phyloP scores from a whole-genome alignment of 2,888 invertebrate genomes.

The Meteorus colon region DNA sequence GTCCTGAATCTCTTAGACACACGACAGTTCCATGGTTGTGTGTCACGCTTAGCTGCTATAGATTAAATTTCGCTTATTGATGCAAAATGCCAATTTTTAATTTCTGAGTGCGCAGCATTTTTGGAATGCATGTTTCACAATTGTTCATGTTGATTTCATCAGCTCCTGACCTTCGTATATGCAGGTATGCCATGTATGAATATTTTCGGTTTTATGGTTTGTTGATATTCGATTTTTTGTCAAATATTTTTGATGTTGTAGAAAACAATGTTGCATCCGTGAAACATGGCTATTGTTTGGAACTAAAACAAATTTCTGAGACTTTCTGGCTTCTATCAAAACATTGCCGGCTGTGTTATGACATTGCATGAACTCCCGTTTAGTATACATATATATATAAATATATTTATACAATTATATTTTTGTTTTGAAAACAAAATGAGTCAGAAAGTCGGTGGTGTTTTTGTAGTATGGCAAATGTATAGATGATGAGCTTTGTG shows the following conservation, averaged over 20 bases:
- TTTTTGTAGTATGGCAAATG: not conserved
- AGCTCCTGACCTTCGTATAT: conserved; percentile 7
- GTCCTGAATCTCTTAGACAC: conserved; percentile 26
- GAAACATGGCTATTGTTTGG: not conserved
- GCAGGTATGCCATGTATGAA: not conserved
- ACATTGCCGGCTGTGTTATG: conserved; percentile 57
- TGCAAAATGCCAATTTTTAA: conserved; percentile 60
- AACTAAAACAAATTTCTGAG: not conserved
- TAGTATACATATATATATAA: not conserved
- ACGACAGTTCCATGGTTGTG: conserved; percentile 59
- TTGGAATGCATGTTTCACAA: conserved; percentile 60
- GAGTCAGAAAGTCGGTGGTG: conserved; percentile 12
- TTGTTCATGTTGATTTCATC: conserved; percentile 23
- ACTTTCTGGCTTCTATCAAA: conserved; percentile 45
- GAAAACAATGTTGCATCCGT: not conserved
- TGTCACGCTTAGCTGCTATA: conserved; percentile 67
- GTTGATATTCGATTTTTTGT: not conserved
- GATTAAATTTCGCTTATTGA: conserved; percentile 68
- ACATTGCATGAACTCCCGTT: conserved; percentile 54
- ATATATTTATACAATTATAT: conserved; percentile 40
- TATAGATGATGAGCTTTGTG: conserved; percentile 22
- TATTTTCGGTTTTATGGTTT: not conserved
- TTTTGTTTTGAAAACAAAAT: conserved; percentile 56
- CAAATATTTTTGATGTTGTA: not conserved
- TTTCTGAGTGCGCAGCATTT: conserved; percentile 63